Conservation (phyloP, 2,113 vertebrate species). For the Hiodon alosoides region DNA sequence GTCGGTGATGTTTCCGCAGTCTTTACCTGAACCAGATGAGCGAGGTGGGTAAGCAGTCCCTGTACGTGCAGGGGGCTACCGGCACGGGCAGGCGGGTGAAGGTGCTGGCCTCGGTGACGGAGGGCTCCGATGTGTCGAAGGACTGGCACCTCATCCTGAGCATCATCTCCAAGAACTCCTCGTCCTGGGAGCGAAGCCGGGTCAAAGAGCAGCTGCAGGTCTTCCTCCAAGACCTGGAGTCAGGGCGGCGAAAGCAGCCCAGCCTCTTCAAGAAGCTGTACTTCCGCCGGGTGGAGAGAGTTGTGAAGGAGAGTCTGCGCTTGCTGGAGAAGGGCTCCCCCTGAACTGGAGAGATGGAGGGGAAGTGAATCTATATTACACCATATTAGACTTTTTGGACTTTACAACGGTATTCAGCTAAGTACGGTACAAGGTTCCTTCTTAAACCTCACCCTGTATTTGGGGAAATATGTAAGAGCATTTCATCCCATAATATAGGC, state of each 20-base stretch:
- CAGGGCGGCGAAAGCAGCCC: conserved; percentile 72
- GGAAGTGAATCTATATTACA: not conserved
- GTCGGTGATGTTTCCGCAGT: conserved; percentile 45
- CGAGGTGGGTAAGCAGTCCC: conserved; percentile 71
- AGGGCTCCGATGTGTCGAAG: conserved; percentile 75
- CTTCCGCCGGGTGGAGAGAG: conserved; percentile 74
- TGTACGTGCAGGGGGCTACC: conserved; percentile 54
- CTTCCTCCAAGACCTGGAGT: conserved; percentile 82
- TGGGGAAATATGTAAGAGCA: too few relatives aligned
- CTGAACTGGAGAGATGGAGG: not conserved
- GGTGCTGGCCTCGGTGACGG: conserved; percentile 80
- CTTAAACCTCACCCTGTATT: too few relatives aligned
- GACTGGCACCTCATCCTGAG: conserved; percentile 82
- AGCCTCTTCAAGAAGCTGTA: conserved; percentile 82
- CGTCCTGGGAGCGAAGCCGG: conserved; percentile 72
- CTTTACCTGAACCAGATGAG: conserved; percentile 91
- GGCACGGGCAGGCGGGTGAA: conserved; percentile 54
- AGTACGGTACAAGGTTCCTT: too few relatives aligned
- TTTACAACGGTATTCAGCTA: too few relatives aligned
- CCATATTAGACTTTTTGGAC: too few relatives aligned
- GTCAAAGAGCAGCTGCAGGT: conserved; percentile 75
- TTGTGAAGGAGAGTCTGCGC: conserved; percentile 68
- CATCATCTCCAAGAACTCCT: conserved; percentile 73
- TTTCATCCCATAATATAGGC: too few relatives aligned
- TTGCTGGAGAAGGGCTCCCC: conserved; percentile 48